Evolutionary conservation across 2,888 invertebrate species (phyloP).

Genomic region (Synergus itoensis): DNA sequence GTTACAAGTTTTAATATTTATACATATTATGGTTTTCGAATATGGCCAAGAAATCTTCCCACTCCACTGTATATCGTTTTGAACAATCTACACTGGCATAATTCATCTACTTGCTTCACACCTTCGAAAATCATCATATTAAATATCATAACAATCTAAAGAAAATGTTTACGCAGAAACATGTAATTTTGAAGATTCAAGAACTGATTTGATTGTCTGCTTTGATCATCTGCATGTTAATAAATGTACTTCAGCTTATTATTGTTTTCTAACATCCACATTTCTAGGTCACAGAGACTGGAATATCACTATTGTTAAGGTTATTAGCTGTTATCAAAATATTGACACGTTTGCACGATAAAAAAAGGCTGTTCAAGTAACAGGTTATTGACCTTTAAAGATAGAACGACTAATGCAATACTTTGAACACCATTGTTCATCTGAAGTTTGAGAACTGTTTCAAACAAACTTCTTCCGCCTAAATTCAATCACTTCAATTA

Average conservation of each 20-base stretch:
- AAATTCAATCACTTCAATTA: background rate
- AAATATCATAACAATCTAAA: background rate
- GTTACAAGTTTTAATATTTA: background rate
- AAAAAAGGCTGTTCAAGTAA: background rate
- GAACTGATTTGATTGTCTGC: background rate
- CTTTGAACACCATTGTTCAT: background rate
- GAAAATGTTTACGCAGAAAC: background rate
- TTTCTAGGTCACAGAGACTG: conserved; percentile 23
- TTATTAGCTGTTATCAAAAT: conserved; percentile 22
- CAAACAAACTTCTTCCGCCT: background rate
- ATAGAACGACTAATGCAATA: background rate
- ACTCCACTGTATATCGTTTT: background rate
- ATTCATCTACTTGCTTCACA: background rate
- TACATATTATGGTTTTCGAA: background rate
- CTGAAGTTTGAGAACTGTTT: background rate
- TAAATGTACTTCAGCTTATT: background rate
- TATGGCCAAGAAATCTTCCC: background rate
- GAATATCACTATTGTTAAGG: conserved; percentile 23
- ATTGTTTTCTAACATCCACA: background rate
- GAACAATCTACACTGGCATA: no score
- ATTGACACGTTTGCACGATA: background rate
- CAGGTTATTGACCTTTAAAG: background rate
- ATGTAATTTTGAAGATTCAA: background rate
- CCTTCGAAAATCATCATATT: conserved; percentile 9
- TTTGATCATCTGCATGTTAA: background rate